These are phyloP conservation scores for Trichonephila clavata DNA, from an alignment of 1,140 invertebrate genomes.

Conservation along the genomic window DNA sequence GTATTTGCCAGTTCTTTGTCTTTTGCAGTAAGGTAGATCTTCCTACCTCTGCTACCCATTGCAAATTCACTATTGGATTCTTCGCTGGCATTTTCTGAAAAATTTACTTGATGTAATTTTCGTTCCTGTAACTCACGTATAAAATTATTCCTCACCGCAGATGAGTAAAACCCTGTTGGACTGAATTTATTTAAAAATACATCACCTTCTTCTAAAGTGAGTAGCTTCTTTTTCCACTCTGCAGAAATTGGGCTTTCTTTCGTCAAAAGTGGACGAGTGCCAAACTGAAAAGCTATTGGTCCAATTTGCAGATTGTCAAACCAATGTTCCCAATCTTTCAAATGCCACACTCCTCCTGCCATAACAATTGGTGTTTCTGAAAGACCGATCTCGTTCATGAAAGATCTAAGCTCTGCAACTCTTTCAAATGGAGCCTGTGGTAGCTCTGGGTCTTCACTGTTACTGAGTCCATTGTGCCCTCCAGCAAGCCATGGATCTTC, in stretches of 20 bases:
- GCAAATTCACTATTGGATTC: background rate
- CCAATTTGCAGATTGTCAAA: background rate
- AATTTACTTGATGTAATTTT: background rate
- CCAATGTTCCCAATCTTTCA: slow-evolving; percentile 16
- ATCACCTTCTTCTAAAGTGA: slow-evolving; percentile 9
- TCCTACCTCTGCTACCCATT: slow-evolving; percentile 15
- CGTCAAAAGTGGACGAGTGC: slow-evolving; percentile 15
- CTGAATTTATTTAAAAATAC: slow-evolving; percentile 19
- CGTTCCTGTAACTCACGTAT: background rate
- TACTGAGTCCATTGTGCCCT: slow-evolving; percentile 15
- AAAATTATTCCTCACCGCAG: background rate
- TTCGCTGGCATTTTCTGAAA: slow-evolving; percentile 16
- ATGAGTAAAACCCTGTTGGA: slow-evolving; percentile 16
- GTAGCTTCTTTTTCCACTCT: slow-evolving; percentile 16
- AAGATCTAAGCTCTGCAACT: slow-evolving; percentile 27
- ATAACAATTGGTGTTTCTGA: slow-evolving; percentile 27
- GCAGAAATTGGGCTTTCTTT: slow-evolving; percentile 3
- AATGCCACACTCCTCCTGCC: slow-evolving; percentile 14
- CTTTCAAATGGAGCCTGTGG: slow-evolving; percentile 26
- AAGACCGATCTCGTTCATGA: slow-evolving; percentile 37
- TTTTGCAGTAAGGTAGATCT: background rate
- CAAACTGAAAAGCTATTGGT: slow-evolving; percentile 8
- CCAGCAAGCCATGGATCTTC: slow-evolving; percentile 15
- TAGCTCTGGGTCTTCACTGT: slow-evolving; percentile 15
- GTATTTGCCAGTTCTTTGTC: slow-evolving; percentile 2